Evolutionary conservation across 2,888 invertebrate species (phyloP).

Genomic region (Tetragnatha montana): DNA sequence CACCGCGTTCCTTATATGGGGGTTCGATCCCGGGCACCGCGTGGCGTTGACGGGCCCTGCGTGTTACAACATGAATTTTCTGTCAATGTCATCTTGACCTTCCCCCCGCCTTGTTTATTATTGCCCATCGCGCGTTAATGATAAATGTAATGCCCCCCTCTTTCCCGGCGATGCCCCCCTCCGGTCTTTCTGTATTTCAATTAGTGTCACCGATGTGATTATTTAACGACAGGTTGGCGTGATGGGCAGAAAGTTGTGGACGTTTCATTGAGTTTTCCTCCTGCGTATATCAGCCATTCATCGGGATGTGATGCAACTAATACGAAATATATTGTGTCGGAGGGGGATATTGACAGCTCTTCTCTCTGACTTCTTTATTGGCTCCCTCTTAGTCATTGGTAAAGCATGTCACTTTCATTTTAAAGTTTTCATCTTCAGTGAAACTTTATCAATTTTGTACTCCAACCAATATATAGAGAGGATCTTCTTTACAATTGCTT

Average conservation of each 20-base stretch:
- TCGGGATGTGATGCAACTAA: background rate
- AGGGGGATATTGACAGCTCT: background rate
- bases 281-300: background rate
- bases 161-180: slow-evolving; percentile 45
- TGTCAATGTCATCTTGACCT: slow-evolving; percentile 62
- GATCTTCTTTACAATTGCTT: no score
- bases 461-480: no score
- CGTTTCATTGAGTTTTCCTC: background rate
- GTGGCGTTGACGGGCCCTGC: slow-evolving; percentile 54
- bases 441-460: no score
- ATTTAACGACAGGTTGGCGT: slow-evolving; percentile 35
- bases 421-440: no score
- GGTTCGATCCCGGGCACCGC: slow-evolving; percentile 35
- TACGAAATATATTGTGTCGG: background rate
- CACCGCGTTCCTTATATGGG: slow-evolving; percentile 58
- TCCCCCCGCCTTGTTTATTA: slow-evolving; percentile 60
- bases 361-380: no score
- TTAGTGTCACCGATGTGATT: slow-evolving; percentile 47
- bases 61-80: slow-evolving; percentile 68
- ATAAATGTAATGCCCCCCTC: slow-evolving; percentile 67
- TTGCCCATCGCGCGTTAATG: slow-evolving; percentile 70
- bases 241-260: slow-evolving; percentile 11
- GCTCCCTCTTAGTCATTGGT: no score
- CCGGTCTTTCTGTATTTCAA: slow-evolving; percentile 47
- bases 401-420: no score